phyloP scores from a whole-genome alignment of 2,113 vertebrate species.

The Grantiella picta region DNA sequence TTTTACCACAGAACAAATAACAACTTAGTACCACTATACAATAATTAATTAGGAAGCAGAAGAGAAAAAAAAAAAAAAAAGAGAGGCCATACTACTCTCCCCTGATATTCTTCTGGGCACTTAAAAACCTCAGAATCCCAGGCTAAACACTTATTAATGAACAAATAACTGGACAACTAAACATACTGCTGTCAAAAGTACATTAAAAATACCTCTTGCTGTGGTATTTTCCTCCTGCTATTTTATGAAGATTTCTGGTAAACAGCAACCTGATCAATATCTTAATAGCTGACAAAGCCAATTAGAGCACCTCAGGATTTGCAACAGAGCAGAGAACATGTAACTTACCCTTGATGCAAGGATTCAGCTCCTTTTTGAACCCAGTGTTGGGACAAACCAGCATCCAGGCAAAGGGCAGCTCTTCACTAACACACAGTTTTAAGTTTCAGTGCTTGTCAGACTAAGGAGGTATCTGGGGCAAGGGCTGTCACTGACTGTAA shows the following conservation, averaged over 20 bases:
- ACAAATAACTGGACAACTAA: not conserved
- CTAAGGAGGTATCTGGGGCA: not conserved
- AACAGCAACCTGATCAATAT: not conserved
- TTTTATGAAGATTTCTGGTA: not conserved
- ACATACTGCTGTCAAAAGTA: not conserved
- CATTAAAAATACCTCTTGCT: not conserved
- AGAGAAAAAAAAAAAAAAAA: too few relatives aligned
- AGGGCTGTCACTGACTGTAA: not conserved
- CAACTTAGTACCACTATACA: not conserved
- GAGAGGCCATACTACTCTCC: not conserved
- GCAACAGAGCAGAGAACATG: not conserved
- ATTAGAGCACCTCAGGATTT: not conserved
- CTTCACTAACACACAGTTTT: not conserved
- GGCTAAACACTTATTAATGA: not conserved
- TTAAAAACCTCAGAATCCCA: not conserved
- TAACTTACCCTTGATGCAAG: not conserved
- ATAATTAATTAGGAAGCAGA: not conserved
- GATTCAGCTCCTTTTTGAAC: not conserved
- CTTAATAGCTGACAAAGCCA: not conserved
- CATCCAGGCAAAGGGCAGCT: not conserved
- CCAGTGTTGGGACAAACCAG: not conserved
- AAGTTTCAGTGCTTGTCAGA: not conserved
- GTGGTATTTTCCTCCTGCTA: not conserved
- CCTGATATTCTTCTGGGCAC: not conserved
- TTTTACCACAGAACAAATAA: constrained; percentile 30